Conservation (phyloP, 2,888 invertebrate genomes). For the Apantesis nais region DNA sequence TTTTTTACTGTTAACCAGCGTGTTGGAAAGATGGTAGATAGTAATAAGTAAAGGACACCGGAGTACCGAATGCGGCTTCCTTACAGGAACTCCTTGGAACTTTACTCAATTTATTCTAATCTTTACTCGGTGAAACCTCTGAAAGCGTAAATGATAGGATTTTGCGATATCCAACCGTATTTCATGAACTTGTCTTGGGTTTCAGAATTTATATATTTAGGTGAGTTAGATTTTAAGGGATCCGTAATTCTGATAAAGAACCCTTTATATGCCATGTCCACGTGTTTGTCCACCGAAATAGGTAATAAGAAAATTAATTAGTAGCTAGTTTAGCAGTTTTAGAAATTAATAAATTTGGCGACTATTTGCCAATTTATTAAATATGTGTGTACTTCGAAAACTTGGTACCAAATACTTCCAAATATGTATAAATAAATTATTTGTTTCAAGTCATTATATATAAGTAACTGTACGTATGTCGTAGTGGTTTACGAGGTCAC, state of each 20-base stretch:
- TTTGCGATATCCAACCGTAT: conserved; percentile 26
- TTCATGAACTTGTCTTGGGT: conserved; percentile 26
- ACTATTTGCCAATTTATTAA: no score
- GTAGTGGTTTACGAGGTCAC: no score
- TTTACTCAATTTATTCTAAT: conserved; percentile 49
- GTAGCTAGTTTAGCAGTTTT: background rate
- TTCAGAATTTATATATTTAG: conserved; percentile 27
- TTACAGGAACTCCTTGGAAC: conserved; percentile 32
- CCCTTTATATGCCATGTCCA: background rate
- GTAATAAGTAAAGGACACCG: conserved; percentile 43
- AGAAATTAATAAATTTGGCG: no score
- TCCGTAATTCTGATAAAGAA: background rate
- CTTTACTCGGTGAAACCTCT: conserved; percentile 40
- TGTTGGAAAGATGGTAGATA: conserved; percentile 42
- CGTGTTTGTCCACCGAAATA: background rate
- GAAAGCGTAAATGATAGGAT: conserved; percentile 36
- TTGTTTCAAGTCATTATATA: no score
- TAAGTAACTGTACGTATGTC: no score
- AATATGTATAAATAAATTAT: no score
- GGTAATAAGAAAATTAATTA: background rate
- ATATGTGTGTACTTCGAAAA: no score
- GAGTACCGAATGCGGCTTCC: conserved; percentile 19
- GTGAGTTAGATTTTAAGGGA: conserved; percentile 10
- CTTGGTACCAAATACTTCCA: no score
- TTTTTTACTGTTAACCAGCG: conserved; percentile 30